Base-by-base conservation (phyloP, 2,113 vertebrate genomes). In the Oreocharis arfaki region DNA sequence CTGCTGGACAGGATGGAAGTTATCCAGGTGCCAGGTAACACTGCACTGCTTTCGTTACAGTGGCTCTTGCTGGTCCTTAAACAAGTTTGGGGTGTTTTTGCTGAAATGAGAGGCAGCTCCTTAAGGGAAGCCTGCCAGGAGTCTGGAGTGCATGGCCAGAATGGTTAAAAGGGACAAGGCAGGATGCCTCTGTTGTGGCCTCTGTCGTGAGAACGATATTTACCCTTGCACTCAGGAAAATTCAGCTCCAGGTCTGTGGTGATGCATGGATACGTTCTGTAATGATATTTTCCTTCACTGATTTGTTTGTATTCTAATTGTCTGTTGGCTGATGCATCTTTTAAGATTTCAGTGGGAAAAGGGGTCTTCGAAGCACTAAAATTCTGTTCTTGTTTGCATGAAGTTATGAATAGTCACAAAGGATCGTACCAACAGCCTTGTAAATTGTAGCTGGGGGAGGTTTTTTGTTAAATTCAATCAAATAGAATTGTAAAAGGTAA, bases 1-100 rank as follows among this genome's bases (percentile, higher is more conserved):
- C 97, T 99, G 79, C 94, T 99, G 97, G 99, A 99, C 97, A 98
- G 99, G 73, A 99, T 99, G 99, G 99, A 99, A 95, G 97, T 99
- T 77, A 98, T 99, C 71, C 99, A 99, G 91, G 99, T 99, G 78
- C 98, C 99, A 98, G 99, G 99, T 99, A 98, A 97, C 28, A 11
- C 24, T 47, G 14, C 67, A 41, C 21, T 18, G 39, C 41, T 47
- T 76, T 37, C 8, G n/a, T 28, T 46, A 1, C 33, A 35, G 42
- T 35, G 23, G 8, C 28, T 78, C 0, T 24, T 86, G 32, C 16
- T 21, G 39, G 10, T 21, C 41, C 47, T 85, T 67, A 37, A 33
- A 53, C 22, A 28, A 30, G 22, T 4, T 17, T n/a, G 44, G 33
- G 50, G 10, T 70, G 27, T 20, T 95, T 35, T 44, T 71, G 17